A percentile compares a stretch with the other conserved stretches of the same genome.
phyloP scores from a whole-genome alignment of 2,888 invertebrate genomes.

The Sycophila texana region DNA sequence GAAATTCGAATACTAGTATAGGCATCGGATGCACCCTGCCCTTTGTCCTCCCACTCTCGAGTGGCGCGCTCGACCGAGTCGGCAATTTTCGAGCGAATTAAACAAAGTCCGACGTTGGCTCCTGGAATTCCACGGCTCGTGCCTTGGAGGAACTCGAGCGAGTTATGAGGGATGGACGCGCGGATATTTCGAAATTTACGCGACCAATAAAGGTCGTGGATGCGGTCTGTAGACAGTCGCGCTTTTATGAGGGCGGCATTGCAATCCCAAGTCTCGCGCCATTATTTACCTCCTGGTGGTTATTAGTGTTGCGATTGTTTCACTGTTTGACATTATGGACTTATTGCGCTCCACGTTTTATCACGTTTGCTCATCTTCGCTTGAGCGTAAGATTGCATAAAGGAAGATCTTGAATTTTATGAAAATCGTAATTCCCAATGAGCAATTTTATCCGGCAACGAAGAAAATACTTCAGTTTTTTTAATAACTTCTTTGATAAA shows the following conservation, averaged over 20 bases:
- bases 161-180: constrained; percentile 10
- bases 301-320: constrained; percentile 9
- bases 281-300: background rate
- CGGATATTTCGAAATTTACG: constrained; percentile 24
- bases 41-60: background rate
- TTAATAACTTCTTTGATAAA: too few relatives aligned
- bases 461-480: too few relatives aligned
- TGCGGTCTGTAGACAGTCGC: background rate
- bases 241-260: background rate
- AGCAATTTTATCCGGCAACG: too few relatives aligned
- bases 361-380: too few relatives aligned
- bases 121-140: background rate
- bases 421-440: too few relatives aligned
- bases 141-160: background rate
- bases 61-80: background rate
- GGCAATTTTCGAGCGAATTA: constrained; percentile 30
- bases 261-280: background rate
- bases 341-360: background rate
- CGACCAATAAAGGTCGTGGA: constrained; percentile 27
- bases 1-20: background rate
- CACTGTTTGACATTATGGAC: background rate
- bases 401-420: too few relatives aligned
- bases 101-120: constrained; percentile 25
- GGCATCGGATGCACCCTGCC: background rate
- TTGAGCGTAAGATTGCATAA: too few relatives aligned